Evolutionary conservation across 2,113 vertebrate species (phyloP), one percentile per base, ranked within the genome.

Genomic region (Butorides virescens): DNA sequence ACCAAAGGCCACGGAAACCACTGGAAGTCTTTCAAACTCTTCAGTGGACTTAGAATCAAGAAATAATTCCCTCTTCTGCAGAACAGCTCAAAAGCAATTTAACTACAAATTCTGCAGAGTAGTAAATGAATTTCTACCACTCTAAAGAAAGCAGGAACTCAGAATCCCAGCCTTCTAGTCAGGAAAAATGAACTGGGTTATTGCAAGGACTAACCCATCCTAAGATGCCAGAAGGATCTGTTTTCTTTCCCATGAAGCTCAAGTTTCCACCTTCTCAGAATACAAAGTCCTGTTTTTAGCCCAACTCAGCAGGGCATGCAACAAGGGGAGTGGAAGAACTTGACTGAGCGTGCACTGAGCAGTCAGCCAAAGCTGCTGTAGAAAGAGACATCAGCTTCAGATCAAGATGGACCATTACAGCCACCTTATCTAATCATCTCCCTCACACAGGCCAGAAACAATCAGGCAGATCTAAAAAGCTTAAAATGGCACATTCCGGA

Each of bases 181-280:
- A 3, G 15, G 11, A 29, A 77, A 42, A 88, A 66, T 2, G 2
- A 29, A 30, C 0, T 34, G 32, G 17, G 50, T 46, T 95, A 56
- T 36, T 78, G 73, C 72, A 91, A 84, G 76, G 52, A 67, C 80
- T 71, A 93, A 76, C 52, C n/a, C 63, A 18, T 49, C 73, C 36
- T 53, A 39, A 78, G 70, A 94, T 36, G 65, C 61, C 68, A 87
- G 61, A 80, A 89, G 20, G 37, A 92, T 74, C 36, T 36, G 29
- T 36, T 92, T 87, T 78, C 87, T 84, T 91, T 94, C 84, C 84
- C 52, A 65, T 78, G 73, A 84, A 92, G 84, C 73, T 95, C 77
- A 89, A 9, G 65, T 95, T 91, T 95, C 91, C 80, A 96, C 65
- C 34, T 92, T 67, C 68, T 95, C 65, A 46, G 59, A 91, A 65